Conservation (phyloP, 1,140 invertebrate species). For the Listronotus oregonensis region DNA sequence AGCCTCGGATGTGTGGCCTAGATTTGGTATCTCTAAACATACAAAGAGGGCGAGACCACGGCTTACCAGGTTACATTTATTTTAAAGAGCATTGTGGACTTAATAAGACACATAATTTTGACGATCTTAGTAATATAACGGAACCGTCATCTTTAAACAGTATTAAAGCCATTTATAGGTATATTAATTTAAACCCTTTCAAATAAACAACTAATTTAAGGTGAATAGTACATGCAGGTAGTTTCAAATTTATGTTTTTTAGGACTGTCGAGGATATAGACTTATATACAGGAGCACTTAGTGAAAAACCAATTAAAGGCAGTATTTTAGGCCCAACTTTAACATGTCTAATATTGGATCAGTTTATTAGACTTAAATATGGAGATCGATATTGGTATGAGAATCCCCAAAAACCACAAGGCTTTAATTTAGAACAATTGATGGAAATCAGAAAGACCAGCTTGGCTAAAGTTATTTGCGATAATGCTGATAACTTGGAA, state of each 20-base stretch:
- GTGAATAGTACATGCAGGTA: too few relatives aligned
- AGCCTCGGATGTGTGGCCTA: conserved; percentile 64
- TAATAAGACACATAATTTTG: conserved; percentile 69
- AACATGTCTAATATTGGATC: conserved; percentile 83
- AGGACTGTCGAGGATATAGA: conserved; percentile 83
- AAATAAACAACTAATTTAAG: too few relatives aligned
- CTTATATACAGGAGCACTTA: conserved; percentile 82
- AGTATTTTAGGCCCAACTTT: conserved; percentile 83
- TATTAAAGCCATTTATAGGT: conserved; percentile 71
- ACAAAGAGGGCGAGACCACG: conserved; percentile 87
- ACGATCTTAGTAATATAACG: conserved; percentile 71
- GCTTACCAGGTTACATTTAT: conserved; percentile 76
- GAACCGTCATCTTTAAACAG: conserved; percentile 65
- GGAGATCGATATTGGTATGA: conserved; percentile 92
- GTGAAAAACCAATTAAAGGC: conserved; percentile 71
- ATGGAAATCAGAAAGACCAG: conserved; percentile 82
- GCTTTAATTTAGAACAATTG: conserved; percentile 82
- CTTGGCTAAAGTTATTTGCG: conserved; percentile 86
- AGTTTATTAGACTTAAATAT: conserved; percentile 78
- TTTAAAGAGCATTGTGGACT: conserved; percentile 80
- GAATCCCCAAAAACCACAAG: conserved; percentile 64
- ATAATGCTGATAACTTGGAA: conserved; percentile 79
- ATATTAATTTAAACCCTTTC: conserved; percentile 27
- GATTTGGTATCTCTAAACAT: conserved; percentile 88
- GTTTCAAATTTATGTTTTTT: conserved; percentile 30